Evolutionary conservation across 2,888 invertebrate species (phyloP).

Genomic region (Phaedon cochleariae): DNA sequence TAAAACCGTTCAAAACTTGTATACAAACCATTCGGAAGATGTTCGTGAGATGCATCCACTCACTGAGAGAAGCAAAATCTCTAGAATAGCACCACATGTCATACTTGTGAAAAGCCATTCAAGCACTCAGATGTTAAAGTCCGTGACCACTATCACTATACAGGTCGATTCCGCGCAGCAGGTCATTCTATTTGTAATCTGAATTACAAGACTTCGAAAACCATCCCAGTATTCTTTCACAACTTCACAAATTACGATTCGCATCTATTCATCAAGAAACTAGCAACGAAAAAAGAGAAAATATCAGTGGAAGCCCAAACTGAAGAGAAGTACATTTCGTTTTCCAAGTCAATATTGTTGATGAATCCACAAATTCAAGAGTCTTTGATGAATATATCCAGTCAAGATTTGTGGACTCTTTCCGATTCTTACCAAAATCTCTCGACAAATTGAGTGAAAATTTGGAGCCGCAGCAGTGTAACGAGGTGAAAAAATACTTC

Average conservation of each 20-base stretch:
- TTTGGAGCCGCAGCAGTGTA: background rate
- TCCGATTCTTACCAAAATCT: background rate
- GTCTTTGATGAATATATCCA: too few species aligned
- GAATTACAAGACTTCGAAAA: background rate
- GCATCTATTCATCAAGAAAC: background rate
- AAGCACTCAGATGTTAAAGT: background rate
- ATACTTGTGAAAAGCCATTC: conserved; percentile 2
- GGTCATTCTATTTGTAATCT: conserved; percentile 9
- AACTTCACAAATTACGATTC: conserved; percentile 11
- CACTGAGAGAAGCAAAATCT: background rate
- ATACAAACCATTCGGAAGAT: background rate
- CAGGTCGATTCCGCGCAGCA: background rate
- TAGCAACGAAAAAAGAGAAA: background rate
- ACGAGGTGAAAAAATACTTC: background rate
- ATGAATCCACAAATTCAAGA: too few species aligned
- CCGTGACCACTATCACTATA: background rate
- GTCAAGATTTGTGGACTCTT: too few species aligned
- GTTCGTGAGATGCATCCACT: background rate
- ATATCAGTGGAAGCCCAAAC: background rate
- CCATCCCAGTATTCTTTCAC: conserved; percentile 12
- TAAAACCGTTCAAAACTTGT: background rate
- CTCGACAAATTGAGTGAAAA: background rate
- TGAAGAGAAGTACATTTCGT: conserved; percentile 6
- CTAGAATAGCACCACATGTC: background rate
- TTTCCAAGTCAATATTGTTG: too few species aligned